Conservation (phyloP, 2,888 invertebrate species). For the Augiades crinisus region DNA sequence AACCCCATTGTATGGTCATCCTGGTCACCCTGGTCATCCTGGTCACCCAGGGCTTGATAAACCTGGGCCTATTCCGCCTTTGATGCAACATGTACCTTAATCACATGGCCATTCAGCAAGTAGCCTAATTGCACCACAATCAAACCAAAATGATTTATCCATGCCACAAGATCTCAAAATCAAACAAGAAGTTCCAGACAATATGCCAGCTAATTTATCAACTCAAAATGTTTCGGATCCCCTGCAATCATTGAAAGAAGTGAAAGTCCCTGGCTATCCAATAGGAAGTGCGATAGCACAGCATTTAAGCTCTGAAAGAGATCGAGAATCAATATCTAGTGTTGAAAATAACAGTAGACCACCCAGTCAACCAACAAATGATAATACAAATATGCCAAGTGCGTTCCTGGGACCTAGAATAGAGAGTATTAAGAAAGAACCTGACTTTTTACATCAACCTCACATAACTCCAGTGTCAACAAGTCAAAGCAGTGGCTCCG, state of each 20-base stretch:
- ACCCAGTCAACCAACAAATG: slow-evolving; percentile 73
- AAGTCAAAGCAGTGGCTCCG: slow-evolving; percentile 67
- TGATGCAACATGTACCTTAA: slow-evolving; percentile 65
- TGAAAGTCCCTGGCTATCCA: slow-evolving; percentile 88
- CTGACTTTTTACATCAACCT: slow-evolving; percentile 81
- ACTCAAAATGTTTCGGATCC: slow-evolving; percentile 84
- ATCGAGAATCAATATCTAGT: slow-evolving; percentile 72
- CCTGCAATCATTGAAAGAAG: slow-evolving; percentile 88
- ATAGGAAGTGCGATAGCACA: slow-evolving; percentile 78
- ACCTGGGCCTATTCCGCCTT: slow-evolving; percentile 60
- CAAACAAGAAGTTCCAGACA: slow-evolving; percentile 78
- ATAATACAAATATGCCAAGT: slow-evolving; percentile 71
- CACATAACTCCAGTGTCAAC: slow-evolving; percentile 77
- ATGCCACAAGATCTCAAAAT: slow-evolving; percentile 79
- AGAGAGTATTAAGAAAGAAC: slow-evolving; percentile 89
- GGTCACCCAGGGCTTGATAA: slow-evolving; percentile 66
- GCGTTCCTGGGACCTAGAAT: slow-evolving; percentile 84
- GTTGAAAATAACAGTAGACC: slow-evolving; percentile 73
- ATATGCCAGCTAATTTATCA: slow-evolving; percentile 72
- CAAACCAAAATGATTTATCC: slow-evolving; percentile 64
- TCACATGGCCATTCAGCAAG: slow-evolving; percentile 56
- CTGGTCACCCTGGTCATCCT: slow-evolving; percentile 46
- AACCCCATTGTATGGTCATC: slow-evolving; percentile 66
- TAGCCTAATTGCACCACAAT: slow-evolving; percentile 54
- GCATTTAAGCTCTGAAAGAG: slow-evolving; percentile 73